A percentile compares a stretch with the other conserved stretches of the same genome.
phyloP scores from a whole-genome alignment of 2,797 vertebrate species.

The Mus minutoides region DNA sequence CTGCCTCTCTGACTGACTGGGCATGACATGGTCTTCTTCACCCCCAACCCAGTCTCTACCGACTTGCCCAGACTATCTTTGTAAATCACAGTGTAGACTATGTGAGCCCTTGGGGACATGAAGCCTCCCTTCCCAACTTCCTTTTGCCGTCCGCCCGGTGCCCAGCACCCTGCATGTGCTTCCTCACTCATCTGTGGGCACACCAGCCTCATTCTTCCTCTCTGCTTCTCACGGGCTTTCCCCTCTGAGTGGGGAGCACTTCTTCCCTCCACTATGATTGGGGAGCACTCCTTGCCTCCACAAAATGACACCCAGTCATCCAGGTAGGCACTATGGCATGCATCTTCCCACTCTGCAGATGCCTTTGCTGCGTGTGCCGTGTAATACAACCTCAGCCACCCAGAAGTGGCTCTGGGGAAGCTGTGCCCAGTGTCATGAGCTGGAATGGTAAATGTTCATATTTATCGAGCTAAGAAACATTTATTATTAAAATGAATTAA shows the following conservation, averaged over 20 bases:
- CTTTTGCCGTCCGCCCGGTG: neutral
- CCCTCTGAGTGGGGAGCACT: neutral
- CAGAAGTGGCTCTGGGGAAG: neutral
- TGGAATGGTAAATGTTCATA: neutral
- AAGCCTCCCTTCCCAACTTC: neutral
- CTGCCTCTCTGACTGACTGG: neutral
- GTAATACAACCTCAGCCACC: neutral
- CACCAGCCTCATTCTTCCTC: neutral
- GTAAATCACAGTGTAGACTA: neutral
- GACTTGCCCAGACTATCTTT: neutral
- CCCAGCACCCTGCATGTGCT: neutral
- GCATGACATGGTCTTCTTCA: neutral
- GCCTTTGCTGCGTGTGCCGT: too few relatives aligned
- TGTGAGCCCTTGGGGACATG: neutral
- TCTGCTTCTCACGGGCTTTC: neutral
- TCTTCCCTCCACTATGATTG: neutral
- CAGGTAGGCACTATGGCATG: neutral
- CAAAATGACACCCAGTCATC: neutral
- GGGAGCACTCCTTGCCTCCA: neutral
- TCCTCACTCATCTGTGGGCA: neutral
- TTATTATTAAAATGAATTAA: conserved; percentile 28
- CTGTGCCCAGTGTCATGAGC: neutral
- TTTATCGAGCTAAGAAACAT: conserved; percentile 4
- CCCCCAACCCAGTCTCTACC: neutral
- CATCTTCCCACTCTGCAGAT: neutral